phyloP scores from a whole-genome alignment of 2,888 invertebrate genomes.

The Esperia sulphurella region DNA sequence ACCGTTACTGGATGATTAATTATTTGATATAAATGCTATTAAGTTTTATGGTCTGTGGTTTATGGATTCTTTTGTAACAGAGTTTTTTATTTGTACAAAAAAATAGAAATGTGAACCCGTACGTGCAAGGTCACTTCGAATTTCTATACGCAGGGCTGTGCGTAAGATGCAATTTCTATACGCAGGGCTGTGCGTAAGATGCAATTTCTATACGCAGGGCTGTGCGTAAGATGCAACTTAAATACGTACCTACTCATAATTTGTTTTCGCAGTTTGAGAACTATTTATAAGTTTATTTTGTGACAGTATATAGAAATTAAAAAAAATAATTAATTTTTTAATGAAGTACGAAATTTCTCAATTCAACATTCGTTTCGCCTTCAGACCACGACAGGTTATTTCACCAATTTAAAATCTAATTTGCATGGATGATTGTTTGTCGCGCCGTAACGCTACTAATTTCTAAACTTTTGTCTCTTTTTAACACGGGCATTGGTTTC shows the following conservation, averaged over 20 bases:
- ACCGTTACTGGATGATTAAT: too few relatives aligned
- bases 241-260: too few relatives aligned
- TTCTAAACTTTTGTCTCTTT: neutral
- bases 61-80: too few relatives aligned
- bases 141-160: neutral
- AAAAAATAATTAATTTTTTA: neutral
- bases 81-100: neutral
- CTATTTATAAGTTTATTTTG: neutral
- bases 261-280: neutral
- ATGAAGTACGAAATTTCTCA: neutral
- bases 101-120: neutral
- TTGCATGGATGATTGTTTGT: conserved; percentile 1
- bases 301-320: neutral
- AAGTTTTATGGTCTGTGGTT: too few relatives aligned
- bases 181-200: too few relatives aligned
- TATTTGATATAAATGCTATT: too few relatives aligned
- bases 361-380: neutral
- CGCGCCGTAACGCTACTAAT: conserved; percentile 1
- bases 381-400: neutral
- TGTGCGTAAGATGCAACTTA: too few relatives aligned
- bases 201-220: neutral
- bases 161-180: neutral
- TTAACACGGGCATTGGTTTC: too few relatives aligned
- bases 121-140: neutral
- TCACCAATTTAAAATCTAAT: conserved; percentile 1